A percentile compares a stretch with the other conserved stretches of the same genome.
Conservation (phyloP, 1,140 invertebrate species). For the Drosophila bipectinata region DNA sequence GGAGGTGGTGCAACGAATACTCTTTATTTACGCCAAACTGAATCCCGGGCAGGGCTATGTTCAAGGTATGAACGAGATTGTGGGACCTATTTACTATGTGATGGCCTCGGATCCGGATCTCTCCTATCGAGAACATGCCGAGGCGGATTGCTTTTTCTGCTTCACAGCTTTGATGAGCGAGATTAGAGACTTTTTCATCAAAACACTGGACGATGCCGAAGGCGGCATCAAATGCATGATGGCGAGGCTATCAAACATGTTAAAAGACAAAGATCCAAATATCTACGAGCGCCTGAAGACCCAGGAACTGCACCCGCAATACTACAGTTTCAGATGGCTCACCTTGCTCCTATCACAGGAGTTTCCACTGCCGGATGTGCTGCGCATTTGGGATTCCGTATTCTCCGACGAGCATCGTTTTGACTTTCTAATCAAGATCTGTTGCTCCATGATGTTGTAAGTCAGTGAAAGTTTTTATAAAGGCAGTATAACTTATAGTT, state of each 20-base stretch:
- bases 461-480: conserved; percentile 59
- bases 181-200: conserved; percentile 98
- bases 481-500: conserved; percentile 11
- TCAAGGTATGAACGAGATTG: conserved; percentile 99
- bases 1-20: conserved; percentile 98
- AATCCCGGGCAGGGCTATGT: conserved; percentile 99
- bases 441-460: conserved; percentile 98
- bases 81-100: conserved; percentile 98
- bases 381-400: conserved; percentile 97
- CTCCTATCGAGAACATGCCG: conserved; percentile 94
- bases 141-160: conserved; percentile 98
- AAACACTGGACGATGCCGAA: conserved; percentile 96
- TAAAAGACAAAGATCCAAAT: conserved; percentile 91
- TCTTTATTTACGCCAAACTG: conserved; percentile 98
- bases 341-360: conserved; percentile 98
- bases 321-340: conserved; percentile 94
- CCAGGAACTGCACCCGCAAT: conserved; percentile 96
- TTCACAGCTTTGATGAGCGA: conserved; percentile 99
- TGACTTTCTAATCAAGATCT: conserved; percentile 95
- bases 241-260: conserved; percentile 89
- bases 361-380: conserved; percentile 97
- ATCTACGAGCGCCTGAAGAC: conserved; percentile 91
- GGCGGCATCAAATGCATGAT: conserved; percentile 95
- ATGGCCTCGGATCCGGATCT: conserved; percentile 95
- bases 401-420: conserved; percentile 96